Evolutionary conservation across 2,797 vertebrate species (phyloP).

Genomic region (Natrix natrix): DNA sequence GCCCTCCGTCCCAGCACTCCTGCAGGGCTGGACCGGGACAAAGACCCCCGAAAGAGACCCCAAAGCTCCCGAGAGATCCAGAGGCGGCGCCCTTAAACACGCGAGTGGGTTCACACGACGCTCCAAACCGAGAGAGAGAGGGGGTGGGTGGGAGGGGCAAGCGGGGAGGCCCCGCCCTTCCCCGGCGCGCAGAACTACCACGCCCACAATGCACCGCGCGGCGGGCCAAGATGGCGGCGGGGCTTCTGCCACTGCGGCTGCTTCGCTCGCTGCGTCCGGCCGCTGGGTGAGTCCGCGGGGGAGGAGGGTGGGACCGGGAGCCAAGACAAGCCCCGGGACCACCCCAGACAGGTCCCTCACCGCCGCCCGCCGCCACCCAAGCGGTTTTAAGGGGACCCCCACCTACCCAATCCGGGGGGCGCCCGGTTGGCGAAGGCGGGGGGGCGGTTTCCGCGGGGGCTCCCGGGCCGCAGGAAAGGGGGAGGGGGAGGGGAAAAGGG

Average conservation of each 20-base stretch:
- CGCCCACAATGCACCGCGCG: conserved; percentile 19
- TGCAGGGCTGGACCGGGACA: no score
- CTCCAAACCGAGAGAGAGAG: not conserved
- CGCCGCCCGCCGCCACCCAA: no score
- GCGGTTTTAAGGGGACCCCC: not conserved
- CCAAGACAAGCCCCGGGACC: no score
- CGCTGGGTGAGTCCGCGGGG: not conserved
- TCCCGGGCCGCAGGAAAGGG: not conserved
- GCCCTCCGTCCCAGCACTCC: not conserved
- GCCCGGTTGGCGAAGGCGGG: not conserved
- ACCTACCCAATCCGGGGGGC: not conserved
- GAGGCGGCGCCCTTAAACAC: not conserved
- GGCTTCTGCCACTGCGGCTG: not conserved
- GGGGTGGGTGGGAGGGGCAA: fast-evolving
- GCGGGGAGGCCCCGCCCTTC: not conserved
- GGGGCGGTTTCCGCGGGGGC: not conserved
- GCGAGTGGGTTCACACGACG: not conserved
- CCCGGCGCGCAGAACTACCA: not conserved
- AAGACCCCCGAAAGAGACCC: not conserved
- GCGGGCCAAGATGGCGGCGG: conserved; percentile 11
- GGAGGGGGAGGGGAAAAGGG: no score
- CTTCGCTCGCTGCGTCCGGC: not conserved
- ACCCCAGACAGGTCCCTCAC: not conserved
- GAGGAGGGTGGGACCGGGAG: not conserved
- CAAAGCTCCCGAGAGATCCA: not conserved